A percentile compares a stretch with the other conserved stretches of the same genome.
phyloP scores from a whole-genome alignment of 2,888 invertebrate genomes.

The Euplexia lucipara region DNA sequence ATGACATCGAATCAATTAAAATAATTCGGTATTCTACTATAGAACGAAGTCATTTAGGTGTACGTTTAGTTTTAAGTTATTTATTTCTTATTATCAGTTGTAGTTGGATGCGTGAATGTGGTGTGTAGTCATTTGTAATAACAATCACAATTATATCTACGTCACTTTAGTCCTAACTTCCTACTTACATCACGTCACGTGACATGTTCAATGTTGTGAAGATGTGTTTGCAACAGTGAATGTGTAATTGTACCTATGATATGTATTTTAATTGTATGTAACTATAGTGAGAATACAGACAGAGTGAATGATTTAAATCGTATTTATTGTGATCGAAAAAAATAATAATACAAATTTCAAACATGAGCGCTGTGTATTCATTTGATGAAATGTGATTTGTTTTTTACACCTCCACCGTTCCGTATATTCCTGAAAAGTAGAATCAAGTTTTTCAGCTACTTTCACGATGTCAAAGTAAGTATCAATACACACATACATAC shows the following conservation, averaged over 20 bases:
- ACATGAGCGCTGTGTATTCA: constrained; percentile 31
- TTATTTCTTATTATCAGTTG: constrained; percentile 79
- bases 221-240: constrained; percentile 87
- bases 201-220: constrained; percentile 85
- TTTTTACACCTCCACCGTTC: neutral
- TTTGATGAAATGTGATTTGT: constrained; percentile 16
- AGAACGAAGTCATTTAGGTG: constrained; percentile 85
- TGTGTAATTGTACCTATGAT: constrained; percentile 65
- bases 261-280: constrained; percentile 53
- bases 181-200: constrained; percentile 51
- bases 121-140: constrained; percentile 64
- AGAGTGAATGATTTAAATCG: constrained; percentile 62
- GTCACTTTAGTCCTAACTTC: constrained; percentile 64
- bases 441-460: neutral
- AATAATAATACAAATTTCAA: constrained; percentile 61
- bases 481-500: too few species aligned
- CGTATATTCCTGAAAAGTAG: neutral
- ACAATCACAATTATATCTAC: constrained; percentile 69
- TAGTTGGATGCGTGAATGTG: constrained; percentile 67
- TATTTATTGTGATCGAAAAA: constrained; percentile 68
- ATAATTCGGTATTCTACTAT: constrained; percentile 69
- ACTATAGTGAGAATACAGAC: constrained; percentile 58
- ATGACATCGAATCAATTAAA: constrained; percentile 64
- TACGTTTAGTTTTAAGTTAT: constrained; percentile 83
- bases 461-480: neutral